These are phyloP conservation scores for Geodia barretti DNA, from an alignment of 37 sponge, comb jelly and placozoan species.

Conservation along the genomic window DNA sequence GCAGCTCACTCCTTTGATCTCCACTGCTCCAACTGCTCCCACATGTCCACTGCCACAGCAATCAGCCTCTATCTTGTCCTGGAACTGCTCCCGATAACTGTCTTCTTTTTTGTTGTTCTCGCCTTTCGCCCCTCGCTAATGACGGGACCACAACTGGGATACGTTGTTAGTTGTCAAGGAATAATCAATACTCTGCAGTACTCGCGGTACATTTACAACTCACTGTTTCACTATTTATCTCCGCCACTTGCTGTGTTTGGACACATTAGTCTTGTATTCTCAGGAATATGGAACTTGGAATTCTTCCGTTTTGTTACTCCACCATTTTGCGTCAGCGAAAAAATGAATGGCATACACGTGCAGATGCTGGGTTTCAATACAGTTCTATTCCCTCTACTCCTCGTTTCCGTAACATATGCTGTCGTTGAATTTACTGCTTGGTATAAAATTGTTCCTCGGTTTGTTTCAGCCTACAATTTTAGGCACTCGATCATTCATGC, in stretches of 20 bases:
- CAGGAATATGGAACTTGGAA: conserved; percentile 25
- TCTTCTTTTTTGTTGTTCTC: background rate
- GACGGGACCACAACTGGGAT: background rate
- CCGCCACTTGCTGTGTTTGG: background rate
- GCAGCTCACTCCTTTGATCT: background rate
- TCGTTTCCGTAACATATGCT: background rate
- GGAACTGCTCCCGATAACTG: background rate
- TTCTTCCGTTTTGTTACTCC: conserved; percentile 11
- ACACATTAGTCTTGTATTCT: background rate
- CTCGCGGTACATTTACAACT: background rate
- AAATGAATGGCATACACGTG: conserved; percentile 2
- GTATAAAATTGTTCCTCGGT: background rate
- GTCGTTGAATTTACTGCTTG: background rate
- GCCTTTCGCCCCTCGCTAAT: background rate
- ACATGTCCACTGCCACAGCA: background rate
- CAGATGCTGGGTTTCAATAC: background rate
- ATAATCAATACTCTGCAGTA: background rate
- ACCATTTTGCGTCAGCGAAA: conserved; percentile 12
- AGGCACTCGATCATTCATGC: conserved; percentile 16
- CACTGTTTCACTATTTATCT: background rate
- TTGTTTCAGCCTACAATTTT: background rate
- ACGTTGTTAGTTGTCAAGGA: background rate
- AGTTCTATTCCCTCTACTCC: conserved; percentile 5
- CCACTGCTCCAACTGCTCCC: background rate
- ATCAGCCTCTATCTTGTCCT: background rate